phyloP scores from a whole-genome alignment of 2,113 vertebrate species.

The Bos indicus region DNA sequence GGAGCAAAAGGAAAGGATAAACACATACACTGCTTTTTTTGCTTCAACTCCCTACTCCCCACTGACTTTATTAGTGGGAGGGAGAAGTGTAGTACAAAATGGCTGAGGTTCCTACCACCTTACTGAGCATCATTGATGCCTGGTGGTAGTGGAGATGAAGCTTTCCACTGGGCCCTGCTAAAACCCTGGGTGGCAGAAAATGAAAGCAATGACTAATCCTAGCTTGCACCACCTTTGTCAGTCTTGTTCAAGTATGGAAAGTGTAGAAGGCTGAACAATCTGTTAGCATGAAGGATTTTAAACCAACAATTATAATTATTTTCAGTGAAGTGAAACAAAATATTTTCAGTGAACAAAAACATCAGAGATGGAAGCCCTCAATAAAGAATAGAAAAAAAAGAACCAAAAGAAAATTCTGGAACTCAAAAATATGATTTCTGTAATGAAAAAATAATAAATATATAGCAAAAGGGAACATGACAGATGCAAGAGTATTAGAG shows the following conservation, averaged over 20 bases:
- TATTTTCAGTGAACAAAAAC: not conserved
- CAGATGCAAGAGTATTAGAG: not conserved
- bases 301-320: not conserved
- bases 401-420: not conserved
- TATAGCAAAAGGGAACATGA: not conserved
- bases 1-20: not conserved
- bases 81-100: not conserved
- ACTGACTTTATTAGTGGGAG: not conserved
- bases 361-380: not conserved
- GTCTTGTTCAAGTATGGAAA: not conserved
- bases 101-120: not conserved
- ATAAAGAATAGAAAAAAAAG: not conserved
- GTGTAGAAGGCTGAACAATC: not conserved
- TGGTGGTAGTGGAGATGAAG: not conserved
- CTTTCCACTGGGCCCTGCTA: not conserved
- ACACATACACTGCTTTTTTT: not conserved
- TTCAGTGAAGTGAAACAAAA: not conserved
- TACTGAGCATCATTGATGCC: not conserved
- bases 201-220: not conserved
- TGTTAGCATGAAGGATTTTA: not conserved
- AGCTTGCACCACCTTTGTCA: not conserved
- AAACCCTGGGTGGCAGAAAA: not conserved
- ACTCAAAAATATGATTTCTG: not conserved
- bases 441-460: not conserved
- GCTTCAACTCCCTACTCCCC: not conserved